A percentile compares a stretch with the other conserved stretches of the same genome.
These are phyloP conservation scores for Scatophagus argus DNA, from an alignment of 2,113 vertebrate species.

Conservation along the genomic window DNA sequence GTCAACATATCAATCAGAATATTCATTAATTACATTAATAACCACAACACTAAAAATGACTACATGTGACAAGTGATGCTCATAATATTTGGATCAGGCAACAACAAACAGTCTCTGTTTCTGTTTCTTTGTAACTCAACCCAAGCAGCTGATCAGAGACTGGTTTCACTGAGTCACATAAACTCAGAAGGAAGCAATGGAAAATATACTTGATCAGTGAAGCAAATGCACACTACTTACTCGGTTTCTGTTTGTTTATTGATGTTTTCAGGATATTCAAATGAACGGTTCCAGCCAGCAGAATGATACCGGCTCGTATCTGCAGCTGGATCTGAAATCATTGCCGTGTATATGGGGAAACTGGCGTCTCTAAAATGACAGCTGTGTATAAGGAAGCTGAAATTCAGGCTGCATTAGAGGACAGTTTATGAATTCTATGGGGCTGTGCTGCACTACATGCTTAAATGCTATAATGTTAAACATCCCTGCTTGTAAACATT, in stretches of 20 bases:
- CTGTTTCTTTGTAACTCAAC: not conserved
- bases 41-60: too few relatives aligned
- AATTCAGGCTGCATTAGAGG: conserved; percentile 5
- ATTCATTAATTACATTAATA: too few relatives aligned
- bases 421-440: not conserved
- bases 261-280: not conserved
- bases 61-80: too few relatives aligned
- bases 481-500: not conserved
- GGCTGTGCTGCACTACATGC: not conserved
- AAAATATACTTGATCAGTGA: not conserved
- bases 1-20: not conserved
- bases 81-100: too few relatives aligned
- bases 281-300: conserved; percentile 47
- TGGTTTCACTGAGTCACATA: not conserved
- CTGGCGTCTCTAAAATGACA: conserved; percentile 50
- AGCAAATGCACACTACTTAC: not conserved
- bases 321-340: conserved; percentile 16
- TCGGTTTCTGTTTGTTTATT: not conserved
- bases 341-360: conserved; percentile 29
- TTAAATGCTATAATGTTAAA: not conserved
- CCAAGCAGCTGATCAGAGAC: not conserved
- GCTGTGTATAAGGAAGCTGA: conserved; percentile 16
- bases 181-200: not conserved
- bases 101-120: too few relatives aligned
- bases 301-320: conserved; percentile 16